Evolutionary conservation across 2,888 invertebrate species (phyloP), one percentile per base, ranked within the genome.

Genomic region (Mythimna albipuncta): DNA sequence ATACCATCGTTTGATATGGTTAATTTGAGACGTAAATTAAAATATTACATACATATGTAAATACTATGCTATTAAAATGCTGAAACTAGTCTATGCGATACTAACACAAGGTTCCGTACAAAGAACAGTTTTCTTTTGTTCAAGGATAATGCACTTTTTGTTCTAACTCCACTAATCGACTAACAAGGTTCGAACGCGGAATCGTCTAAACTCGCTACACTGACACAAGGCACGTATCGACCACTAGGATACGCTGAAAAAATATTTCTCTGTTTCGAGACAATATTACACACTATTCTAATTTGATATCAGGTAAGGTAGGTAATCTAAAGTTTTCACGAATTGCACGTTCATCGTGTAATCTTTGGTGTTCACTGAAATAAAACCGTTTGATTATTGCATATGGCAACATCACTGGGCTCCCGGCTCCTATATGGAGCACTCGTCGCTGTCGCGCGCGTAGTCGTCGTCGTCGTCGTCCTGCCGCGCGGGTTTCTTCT

Each of bases 361-460:
- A 92, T 95, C 94, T 95, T 95, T 95, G 94, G 94, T 92, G 93
- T 93, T 90, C 91, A 93, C 90, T 90, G 87, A 85, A 85, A 85
- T 82, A 77, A 72, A 81, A 85, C 78, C 77, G 81, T 83, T 82
- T 70, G 58, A 65, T 72, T 85, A 88, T 82, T 85, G 87, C 84
- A 84, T 79, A 77, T 82, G 82, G 85, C 88, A 89, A 82, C 86
- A 85, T 85, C 85, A 87, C 85, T 81, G 83, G 82, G 72, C 75
- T 66, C 50, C 58, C 65, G 66, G 58, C 57, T 80, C 90, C 93
- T 95, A 97, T 94, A 97, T 97, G 91, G 97, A 97, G 91, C 97
- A 97, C 90, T 97, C 97, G 89, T 97, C 97, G 87, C 97, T 97
- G 88, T 97, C 97, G 21, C 96, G 92, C 57, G 96, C 96, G 90